Evolutionary conservation across 1,140 invertebrate species (phyloP).

Genomic region (Polyergus mexicanus): DNA sequence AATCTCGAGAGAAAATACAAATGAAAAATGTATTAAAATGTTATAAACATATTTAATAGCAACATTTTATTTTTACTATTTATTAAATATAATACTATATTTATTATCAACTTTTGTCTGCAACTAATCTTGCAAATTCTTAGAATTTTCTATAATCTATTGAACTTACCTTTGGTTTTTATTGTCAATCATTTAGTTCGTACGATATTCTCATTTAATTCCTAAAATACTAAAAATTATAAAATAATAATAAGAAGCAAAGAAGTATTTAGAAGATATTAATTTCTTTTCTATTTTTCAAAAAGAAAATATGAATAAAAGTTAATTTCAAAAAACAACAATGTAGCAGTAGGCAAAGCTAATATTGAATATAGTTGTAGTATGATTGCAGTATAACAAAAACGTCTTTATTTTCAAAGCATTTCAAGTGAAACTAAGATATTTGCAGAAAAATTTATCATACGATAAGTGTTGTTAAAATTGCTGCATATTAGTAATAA

Average conservation of each 20-base stretch:
- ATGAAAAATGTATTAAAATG: too few species aligned
- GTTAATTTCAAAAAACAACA: not conserved
- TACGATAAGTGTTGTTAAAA: not conserved
- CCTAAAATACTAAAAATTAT: not conserved
- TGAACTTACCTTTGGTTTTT: not conserved
- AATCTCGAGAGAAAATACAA: too few species aligned
- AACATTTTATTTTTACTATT: too few species aligned
- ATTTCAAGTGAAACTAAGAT: not conserved
- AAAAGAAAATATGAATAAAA: not conserved
- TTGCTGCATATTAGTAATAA: not conserved
- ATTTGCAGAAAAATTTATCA: not conserved
- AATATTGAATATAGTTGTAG: not conserved
- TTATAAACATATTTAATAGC: too few species aligned
- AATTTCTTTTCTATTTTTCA: not conserved
- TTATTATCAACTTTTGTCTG: not conserved
- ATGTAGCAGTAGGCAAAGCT: not conserved
- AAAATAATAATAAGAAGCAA: not conserved
- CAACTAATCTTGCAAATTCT: not conserved
- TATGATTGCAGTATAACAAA: not conserved
- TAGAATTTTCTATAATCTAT: not conserved
- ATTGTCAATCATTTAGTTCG: not conserved
- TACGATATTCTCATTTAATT: not conserved
- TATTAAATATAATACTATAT: not conserved
- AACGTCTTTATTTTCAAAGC: not conserved
- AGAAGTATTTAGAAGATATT: not conserved